phyloP scores from a whole-genome alignment of 2,888 invertebrate genomes.

The Sminthurides aquaticus region DNA sequence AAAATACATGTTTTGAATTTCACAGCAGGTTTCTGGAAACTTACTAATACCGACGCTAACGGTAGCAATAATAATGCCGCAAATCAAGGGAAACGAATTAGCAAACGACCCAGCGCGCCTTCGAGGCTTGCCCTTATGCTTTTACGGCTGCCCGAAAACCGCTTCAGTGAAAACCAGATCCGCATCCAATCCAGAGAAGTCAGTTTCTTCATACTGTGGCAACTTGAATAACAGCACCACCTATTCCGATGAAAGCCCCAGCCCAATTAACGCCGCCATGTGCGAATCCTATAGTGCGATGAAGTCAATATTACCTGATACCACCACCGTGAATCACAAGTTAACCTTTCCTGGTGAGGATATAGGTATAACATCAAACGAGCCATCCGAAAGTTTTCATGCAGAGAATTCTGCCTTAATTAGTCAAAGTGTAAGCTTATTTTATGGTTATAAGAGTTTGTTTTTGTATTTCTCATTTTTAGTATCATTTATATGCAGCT shows the following conservation, averaged over 20 bases:
- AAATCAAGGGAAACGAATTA: constrained; percentile 27
- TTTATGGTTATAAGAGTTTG: constrained; percentile 37
- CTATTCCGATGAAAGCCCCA: background rate
- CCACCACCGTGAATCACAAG: constrained; percentile 29
- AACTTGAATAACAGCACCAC: constrained; percentile 12
- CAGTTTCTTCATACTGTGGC: constrained; percentile 3
- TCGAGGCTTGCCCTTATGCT: constrained; percentile 40
- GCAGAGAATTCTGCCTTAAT: constrained; percentile 40
- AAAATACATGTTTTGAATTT: background rate
- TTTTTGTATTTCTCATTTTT: constrained; percentile 32
- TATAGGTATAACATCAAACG: constrained; percentile 26
- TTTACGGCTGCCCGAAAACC: constrained; percentile 41
- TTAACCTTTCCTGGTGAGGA: constrained; percentile 39
- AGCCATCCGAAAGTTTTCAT: constrained; percentile 28
- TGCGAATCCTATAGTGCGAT: constrained; percentile 40
- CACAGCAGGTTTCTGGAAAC: constrained; percentile 33
- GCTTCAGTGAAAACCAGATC: constrained; percentile 31
- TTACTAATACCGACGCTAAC: constrained; percentile 41
- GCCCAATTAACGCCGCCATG: constrained; percentile 32
- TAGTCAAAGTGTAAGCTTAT: constrained; percentile 32
- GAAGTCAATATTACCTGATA: constrained; percentile 31
- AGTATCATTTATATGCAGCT: constrained; percentile 28
- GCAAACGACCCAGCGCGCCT: constrained; percentile 34
- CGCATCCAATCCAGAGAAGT: constrained; percentile 14
- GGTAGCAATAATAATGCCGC: constrained; percentile 40